Percentiles rank a stretch among this genome's conserved stretches.
Evolutionary conservation across 2,888 invertebrate genomes (phyloP).

Genomic region (Sarcophaga variegata): DNA sequence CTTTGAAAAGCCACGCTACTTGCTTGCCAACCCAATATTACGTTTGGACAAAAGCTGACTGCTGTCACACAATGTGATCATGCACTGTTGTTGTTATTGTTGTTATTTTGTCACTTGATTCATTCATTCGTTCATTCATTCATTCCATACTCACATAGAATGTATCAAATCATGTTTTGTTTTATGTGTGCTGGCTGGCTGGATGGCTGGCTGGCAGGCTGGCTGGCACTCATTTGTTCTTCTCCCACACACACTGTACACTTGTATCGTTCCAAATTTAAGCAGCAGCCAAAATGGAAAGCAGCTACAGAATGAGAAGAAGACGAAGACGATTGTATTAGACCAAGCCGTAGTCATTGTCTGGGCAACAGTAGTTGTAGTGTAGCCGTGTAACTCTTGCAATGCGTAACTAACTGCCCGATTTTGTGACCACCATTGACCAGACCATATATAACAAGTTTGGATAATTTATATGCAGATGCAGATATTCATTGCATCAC

Average conservation of each 20-base stretch:
- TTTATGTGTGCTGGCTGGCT: background rate
- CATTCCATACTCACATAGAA: constrained; percentile 18
- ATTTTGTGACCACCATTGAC: constrained; percentile 37
- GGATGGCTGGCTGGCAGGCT: too few species aligned
- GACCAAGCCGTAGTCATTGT: too few species aligned
- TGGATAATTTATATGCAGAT: constrained; percentile 39
- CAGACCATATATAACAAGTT: constrained; percentile 40
- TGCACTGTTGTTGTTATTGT: background rate
- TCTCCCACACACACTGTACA: background rate
- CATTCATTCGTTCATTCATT: constrained; percentile 28
- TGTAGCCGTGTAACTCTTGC: background rate
- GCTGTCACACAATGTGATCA: background rate
- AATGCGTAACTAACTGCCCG: constrained; percentile 4
- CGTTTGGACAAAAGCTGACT: background rate
- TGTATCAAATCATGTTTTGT: constrained; percentile 50
- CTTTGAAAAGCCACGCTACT: background rate
- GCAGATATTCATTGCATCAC: constrained; percentile 15
- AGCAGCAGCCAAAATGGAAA: too few species aligned
- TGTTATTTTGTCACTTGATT: constrained; percentile 53
- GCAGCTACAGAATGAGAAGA: too few species aligned
- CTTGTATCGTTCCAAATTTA: too few species aligned
- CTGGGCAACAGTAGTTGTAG: background rate
- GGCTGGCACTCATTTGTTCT: background rate
- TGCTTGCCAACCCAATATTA: constrained; percentile 15
- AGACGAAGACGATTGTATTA: too few species aligned